Evolutionary conservation across 2,888 invertebrate genomes (phyloP), one percentile per base, ranked within the genome.

Genomic region (Drosophila melanocephala): DNA sequence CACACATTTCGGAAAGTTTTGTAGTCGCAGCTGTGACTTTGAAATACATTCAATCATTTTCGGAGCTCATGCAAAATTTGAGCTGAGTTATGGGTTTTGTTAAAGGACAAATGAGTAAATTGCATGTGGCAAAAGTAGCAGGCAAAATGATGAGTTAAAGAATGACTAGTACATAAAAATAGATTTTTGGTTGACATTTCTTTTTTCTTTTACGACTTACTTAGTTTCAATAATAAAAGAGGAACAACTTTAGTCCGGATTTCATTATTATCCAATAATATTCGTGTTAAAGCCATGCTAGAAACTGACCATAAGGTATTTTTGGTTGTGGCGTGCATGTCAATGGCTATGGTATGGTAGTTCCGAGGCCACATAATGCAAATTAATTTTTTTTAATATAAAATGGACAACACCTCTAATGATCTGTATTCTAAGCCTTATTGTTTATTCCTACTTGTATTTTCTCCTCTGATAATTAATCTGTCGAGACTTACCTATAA

Each of bases 11-110:
- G 37, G 50, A 52, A 74, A 74, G 72, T 76, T 67, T 72, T 62
- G 56, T 59, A 51, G 57, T 62, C 74, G 60, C 87, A 85, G 81
- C 84, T 83, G 87, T 72, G 87, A 83, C 85, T 79, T 74, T 83
- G 74, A 81, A 81, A 74, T 68, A 69, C 72, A 81, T 83, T 87
- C 83, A 87, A 85, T 85, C 85, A 84, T 83, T 81, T 84, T 70
- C 28, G 61, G 70, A 80, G 55, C 60, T 68, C 32, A 59, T 42
- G 37, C 39, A 57, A 62, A 61, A 62, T 71, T 58, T 72, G 30
- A 14, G 50, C 64, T 51, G n/a, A 70, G 66, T 60, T 57, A 19
- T 0, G 7, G 35, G 57, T 16, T 44, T 59, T 62, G 14, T 42
- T 50, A n/a, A 30, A 22, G 10, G 5, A 37, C 26, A 35, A 37